Evolutionary conservation across 2,113 vertebrate genomes (phyloP).

Genomic region (Muntiacus reevesi): DNA sequence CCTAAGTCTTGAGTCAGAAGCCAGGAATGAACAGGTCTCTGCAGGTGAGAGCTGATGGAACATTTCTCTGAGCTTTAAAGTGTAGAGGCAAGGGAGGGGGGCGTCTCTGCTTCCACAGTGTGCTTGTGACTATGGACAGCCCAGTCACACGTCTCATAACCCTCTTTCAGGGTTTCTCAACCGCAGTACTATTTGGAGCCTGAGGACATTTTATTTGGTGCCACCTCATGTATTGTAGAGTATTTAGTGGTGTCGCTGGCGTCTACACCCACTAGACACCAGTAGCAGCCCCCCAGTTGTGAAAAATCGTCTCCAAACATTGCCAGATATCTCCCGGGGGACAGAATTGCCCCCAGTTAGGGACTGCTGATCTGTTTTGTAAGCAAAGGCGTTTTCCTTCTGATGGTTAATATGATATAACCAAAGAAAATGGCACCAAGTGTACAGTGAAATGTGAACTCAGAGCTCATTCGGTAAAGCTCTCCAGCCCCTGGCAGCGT

Average conservation of each 20-base stretch:
- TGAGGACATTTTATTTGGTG: neutral
- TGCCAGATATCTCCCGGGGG: neutral
- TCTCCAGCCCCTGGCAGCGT: neutral
- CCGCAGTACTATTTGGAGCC: neutral
- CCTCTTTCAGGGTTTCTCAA: neutral
- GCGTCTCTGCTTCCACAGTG: neutral
- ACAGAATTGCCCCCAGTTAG: neutral
- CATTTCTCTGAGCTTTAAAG: neutral
- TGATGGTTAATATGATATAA: neutral
- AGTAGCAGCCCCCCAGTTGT: neutral
- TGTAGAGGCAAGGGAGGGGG: neutral
- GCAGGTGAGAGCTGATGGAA: neutral
- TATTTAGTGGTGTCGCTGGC: neutral
- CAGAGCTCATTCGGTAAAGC: neutral
- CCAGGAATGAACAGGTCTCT: neutral
- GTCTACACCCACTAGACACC: neutral
- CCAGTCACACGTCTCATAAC: neutral
- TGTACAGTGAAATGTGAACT: neutral
- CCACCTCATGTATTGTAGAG: neutral
- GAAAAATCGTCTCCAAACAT: neutral
- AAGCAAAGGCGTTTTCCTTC: neutral
- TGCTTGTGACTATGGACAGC: neutral
- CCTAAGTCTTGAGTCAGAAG: neutral
- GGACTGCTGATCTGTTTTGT: neutral
- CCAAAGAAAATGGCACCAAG: conserved; percentile 8